These are phyloP conservation scores for Drosophila neonasuta DNA, from an alignment of 2,888 invertebrate genomes.

Conservation along the genomic window DNA sequence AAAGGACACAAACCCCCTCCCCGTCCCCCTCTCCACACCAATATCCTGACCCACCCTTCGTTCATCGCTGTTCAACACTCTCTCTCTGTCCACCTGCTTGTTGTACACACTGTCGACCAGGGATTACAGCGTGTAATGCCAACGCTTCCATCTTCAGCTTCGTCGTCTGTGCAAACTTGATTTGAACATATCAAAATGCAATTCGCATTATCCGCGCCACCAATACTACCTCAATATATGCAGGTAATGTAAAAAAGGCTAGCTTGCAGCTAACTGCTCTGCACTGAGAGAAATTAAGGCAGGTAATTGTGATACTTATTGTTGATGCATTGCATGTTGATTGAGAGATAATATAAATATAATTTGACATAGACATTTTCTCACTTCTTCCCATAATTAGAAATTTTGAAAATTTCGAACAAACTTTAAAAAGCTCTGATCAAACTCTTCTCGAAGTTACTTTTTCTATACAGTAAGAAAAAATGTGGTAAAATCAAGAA, in stretches of 20 bases:
- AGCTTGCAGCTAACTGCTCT: neutral
- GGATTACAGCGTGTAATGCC: constrained; percentile 43
- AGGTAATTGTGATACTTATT: no score
- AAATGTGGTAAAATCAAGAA: no score
- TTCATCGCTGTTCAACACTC: no score
- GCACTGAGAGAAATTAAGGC: no score
- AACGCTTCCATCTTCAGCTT: neutral
- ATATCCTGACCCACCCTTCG: neutral
- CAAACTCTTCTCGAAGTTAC: no score
- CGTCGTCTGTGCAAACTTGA: constrained; percentile 21
- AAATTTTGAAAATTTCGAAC: no score
- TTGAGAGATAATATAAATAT: no score
- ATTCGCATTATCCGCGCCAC: constrained; percentile 11
- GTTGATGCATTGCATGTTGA: no score
- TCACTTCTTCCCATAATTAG: no score
- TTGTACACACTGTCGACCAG: constrained; percentile 11
- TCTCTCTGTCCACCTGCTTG: constrained; percentile 4
- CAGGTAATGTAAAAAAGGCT: constrained; percentile 1
- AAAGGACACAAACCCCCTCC: neutral
- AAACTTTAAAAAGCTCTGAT: no score
- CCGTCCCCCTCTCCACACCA: neutral
- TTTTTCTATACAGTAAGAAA: no score
- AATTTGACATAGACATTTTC: no score
- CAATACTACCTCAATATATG: neutral
- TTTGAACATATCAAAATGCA: constrained; percentile 35